These are phyloP conservation scores for Gouania willdenowi DNA, from an alignment of 2,797 vertebrate species.

Conservation along the genomic window DNA sequence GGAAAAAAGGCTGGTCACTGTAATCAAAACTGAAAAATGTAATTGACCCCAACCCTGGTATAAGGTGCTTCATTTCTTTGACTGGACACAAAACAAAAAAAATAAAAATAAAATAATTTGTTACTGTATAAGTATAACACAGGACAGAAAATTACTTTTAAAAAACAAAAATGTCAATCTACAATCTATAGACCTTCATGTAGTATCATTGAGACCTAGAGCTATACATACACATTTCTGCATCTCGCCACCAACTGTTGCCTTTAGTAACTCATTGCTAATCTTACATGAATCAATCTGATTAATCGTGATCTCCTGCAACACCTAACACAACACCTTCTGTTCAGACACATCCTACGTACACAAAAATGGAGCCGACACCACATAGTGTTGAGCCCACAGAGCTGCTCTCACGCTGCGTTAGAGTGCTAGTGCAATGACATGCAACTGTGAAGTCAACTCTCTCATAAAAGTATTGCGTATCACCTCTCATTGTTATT, in stretches of 20 bases:
- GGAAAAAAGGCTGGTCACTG: too few relatives aligned
- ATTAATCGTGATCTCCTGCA: neutral
- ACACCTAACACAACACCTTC: constrained; percentile 3
- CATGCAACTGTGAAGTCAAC: constrained; percentile 27
- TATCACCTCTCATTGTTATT: constrained; percentile 12
- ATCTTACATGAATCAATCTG: too few relatives aligned
- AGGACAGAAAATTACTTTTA: neutral
- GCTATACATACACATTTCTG: constrained; percentile 19
- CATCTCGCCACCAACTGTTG: too few relatives aligned
- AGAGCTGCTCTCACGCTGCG: constrained; percentile 6
- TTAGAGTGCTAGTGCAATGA: constrained; percentile 29
- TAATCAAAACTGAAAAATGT: too few relatives aligned
- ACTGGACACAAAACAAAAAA: constrained; percentile 1
- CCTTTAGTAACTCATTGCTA: too few relatives aligned
- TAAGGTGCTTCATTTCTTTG: neutral
- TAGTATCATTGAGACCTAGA: constrained; percentile 26
- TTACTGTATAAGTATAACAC: too few relatives aligned
- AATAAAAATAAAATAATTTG: too few relatives aligned
- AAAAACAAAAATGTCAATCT: constrained; percentile 16
- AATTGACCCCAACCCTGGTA: too few relatives aligned
- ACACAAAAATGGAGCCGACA: constrained; percentile 9
- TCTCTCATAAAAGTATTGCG: too few relatives aligned
- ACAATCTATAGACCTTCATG: constrained; percentile 41
- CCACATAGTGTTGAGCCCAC: constrained; percentile 8
- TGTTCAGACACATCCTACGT: constrained; percentile 4